Evolutionary conservation across 1,140 invertebrate species (phyloP), one percentile per base, ranked within the genome.

Genomic region (Linepithema humile): DNA sequence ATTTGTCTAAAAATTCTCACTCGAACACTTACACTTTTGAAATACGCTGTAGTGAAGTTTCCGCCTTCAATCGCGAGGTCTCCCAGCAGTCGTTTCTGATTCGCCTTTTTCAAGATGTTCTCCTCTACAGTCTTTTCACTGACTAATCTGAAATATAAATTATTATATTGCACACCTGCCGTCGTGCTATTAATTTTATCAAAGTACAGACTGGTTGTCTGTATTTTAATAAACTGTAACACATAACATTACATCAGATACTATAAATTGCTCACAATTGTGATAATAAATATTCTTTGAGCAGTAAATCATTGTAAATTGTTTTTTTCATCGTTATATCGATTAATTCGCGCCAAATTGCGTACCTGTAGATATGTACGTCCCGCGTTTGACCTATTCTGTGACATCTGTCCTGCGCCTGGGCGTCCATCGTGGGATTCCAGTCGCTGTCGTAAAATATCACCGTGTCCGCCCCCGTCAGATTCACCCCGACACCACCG

Each of bases 391-490:
- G 99, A 1, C 99, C 99, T 92, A 99, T 99, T 88, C 99, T 96
- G 95, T 99, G 99, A 95, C 99, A 99, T 88, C 99, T 96, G 95
- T 99, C 99, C 95, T 99, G 99, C 73, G 99, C 99, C 94, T 99
- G 99, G 59, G 99, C 99, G 96, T 99, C 99, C 99, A 99, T 99
- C 0, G 99, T 99, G 57, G 99, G 99, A 96, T 99, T 99, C 99
- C 99, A 99, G 95, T 99, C 99, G 85, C 98, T 99, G 95, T 99
- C 99, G 94, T 99, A 99, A 95, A 99, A 99, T 92, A 99, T 98
- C 57, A 99, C 99, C 88, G 99, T 99, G 95, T 99, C 99, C 40
- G 99, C 99, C 70, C 99, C 99, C 10, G 99, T 99, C 72, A 99
- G 95, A 96, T 99, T 99, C 17, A 99, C 97, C 78, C 99, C 99